Percentiles rank a stretch among this genome's conserved stretches.
Evolutionary conservation across 2,888 invertebrate genomes (phyloP).

Genomic region (Urechis unicinctus): DNA sequence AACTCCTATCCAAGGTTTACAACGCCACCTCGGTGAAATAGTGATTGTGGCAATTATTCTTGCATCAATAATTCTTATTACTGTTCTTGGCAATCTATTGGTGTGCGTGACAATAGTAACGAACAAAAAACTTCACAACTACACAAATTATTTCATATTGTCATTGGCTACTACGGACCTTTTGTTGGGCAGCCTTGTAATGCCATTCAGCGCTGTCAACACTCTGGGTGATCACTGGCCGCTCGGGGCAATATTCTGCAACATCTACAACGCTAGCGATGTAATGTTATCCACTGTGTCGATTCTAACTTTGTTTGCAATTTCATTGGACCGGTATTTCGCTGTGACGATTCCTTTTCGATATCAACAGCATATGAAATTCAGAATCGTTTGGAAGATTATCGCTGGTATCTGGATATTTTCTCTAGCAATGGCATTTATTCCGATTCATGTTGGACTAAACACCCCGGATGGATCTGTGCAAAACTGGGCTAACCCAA

Average conservation of each 20-base stretch:
- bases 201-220: conserved; percentile 20
- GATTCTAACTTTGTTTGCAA: conserved; percentile 22
- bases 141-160: conserved; percentile 21
- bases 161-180: conserved; percentile 20
- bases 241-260: conserved; percentile 21
- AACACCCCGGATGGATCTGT: conserved; percentile 17
- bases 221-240: conserved; percentile 19
- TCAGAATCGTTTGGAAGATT: conserved; percentile 13
- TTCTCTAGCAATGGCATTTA: conserved; percentile 21
- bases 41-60: conserved; percentile 16
- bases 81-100: conserved; percentile 20
- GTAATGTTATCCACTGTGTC: conserved; percentile 25
- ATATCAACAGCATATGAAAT: conserved; percentile 16
- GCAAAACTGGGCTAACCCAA: conserved; percentile 13
- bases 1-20: too few species aligned
- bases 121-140: conserved; percentile 13
- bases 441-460: conserved; percentile 24
- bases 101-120: conserved; percentile 21
- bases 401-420: conserved; percentile 20
- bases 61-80: conserved; percentile 12
- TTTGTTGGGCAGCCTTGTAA: conserved; percentile 17
- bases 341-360: conserved; percentile 19
- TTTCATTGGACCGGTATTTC: conserved; percentile 21
- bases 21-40: too few species aligned
- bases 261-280: conserved; percentile 19